Percentiles rank a stretch among this genome's conserved stretches.
Conservation (phyloP, 2,888 invertebrate species). For the Beris chalybata region DNA sequence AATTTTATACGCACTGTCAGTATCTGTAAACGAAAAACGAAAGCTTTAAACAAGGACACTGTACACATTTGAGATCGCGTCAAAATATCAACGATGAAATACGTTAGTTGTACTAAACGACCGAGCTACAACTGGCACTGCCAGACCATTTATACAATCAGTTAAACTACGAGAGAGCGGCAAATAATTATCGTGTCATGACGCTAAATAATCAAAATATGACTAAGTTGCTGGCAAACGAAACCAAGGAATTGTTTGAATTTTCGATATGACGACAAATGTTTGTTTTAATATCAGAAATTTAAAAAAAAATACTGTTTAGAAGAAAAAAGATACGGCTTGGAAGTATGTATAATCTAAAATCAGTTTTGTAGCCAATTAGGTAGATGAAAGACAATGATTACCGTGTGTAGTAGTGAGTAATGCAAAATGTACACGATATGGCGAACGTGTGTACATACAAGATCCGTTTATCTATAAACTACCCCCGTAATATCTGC, state of each 20-base stretch:
- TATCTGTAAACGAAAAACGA: slow-evolving; percentile 9
- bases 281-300: too few species aligned
- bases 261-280: slow-evolving; percentile 10
- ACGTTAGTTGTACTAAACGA: background rate
- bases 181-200: slow-evolving; percentile 29
- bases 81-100: background rate
- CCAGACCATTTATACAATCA: slow-evolving; percentile 25
- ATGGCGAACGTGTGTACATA: too few species aligned
- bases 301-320: too few species aligned
- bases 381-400: too few species aligned
- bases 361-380: too few species aligned
- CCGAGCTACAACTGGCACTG: slow-evolving; percentile 14
- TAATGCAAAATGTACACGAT: too few species aligned
- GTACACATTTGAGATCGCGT: background rate
- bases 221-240: slow-evolving; percentile 24
- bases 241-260: slow-evolving; percentile 18
- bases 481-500: too few species aligned
- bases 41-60: background rate
- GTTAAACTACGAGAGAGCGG: slow-evolving; percentile 15
- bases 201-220: slow-evolving; percentile 26
- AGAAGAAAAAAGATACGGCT: too few species aligned
- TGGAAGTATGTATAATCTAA: too few species aligned
- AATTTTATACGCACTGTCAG: slow-evolving; percentile 12
- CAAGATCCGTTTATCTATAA: too few species aligned
- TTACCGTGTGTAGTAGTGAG: too few species aligned